Evolutionary conservation across 2,113 vertebrate genomes (phyloP), one percentile per base, ranked within the genome.

Genomic region (Chamaetylas fuelleborni): DNA sequence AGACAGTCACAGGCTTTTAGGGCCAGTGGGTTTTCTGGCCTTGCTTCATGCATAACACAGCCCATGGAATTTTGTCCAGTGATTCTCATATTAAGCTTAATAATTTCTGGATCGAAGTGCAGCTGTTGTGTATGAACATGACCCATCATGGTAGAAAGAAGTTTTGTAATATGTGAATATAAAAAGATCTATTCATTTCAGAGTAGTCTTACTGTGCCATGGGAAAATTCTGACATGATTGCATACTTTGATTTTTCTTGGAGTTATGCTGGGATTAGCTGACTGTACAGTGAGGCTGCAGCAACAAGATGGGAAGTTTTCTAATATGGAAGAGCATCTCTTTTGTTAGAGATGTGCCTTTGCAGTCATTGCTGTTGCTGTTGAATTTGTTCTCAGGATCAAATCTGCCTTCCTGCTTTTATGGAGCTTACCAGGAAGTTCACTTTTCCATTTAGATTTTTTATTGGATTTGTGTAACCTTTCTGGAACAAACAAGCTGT

Each of bases 141-240:
- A 45, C 25, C 5, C 43, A 28, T 51, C 15, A 11, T 53, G 14
- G 28, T 60, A 88, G 79, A 90, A 96, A 95, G 34, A 58, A 54
- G 11, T 40, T 93, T 91, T 92, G 67, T 86, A 66, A 74, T 86
- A 92, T 83, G 54, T 56, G 66, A 64, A 43, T 73, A 62, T 54
- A 88, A 90, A 24, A 83, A 83, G 56, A 36, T 66, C 71, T 83
- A 0, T 83, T 86, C 25, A n/a, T 86, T 86, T 83, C 76, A 81
- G 22, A 74, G 42, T 19, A 78, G 77, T 66, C 40, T 86, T 90
- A 34, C 31, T 64, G 45, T 78, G 60, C 48, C 82, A 56, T 90
- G 88, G 67, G 80, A 96, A 96, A 96, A 71, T 90, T 86, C 72
- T 83, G 51, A 81, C 48, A 42, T 38, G 69, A 36, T 93, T 93